A percentile compares a stretch with the other conserved stretches of the same genome.
These are phyloP conservation scores for Diadegma fenestrale DNA, from an alignment of 2,888 invertebrate genomes.

Conservation along the genomic window DNA sequence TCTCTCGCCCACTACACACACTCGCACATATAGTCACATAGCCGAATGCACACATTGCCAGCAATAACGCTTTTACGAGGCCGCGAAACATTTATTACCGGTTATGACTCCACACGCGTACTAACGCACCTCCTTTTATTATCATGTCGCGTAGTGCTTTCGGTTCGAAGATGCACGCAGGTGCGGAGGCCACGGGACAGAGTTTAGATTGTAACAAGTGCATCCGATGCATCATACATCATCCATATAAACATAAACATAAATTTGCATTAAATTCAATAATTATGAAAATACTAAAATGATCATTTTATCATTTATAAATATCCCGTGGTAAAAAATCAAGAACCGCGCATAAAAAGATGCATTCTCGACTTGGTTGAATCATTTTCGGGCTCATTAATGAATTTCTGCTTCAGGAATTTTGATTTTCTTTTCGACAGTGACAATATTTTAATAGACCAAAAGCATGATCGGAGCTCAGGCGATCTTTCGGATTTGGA, in stretches of 20 bases:
- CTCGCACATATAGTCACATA: not conserved
- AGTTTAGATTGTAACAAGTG: conserved; percentile 54
- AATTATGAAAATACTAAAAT: conserved; percentile 19
- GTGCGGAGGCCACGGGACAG: conserved; percentile 62
- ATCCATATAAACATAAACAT: conserved; percentile 34
- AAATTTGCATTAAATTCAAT: conserved; percentile 22
- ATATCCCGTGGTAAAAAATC: not conserved
- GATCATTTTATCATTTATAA: conserved; percentile 12
- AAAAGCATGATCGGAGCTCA: too few species aligned
- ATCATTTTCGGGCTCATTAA: not conserved
- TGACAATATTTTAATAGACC: too few species aligned
- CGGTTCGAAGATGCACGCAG: conserved; percentile 71
- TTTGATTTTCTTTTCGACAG: too few species aligned
- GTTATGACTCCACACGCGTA: conserved; percentile 71
- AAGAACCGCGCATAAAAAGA: too few species aligned
- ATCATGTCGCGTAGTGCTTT: conserved; percentile 75
- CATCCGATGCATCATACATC: conserved; percentile 28
- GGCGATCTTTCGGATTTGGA: too few species aligned
- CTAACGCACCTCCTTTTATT: conserved; percentile 74
- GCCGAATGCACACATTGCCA: conserved; percentile 67
- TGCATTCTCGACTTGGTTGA: too few species aligned
- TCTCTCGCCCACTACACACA: conserved; percentile 40
- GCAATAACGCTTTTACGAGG: conserved; percentile 82
- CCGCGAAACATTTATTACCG: conserved; percentile 82
- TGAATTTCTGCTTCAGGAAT: too few species aligned